A percentile compares a stretch with the other conserved stretches of the same genome.
These are phyloP conservation scores for Rhodinocichla rosea DNA, from an alignment of 2,113 vertebrate species.

Conservation along the genomic window DNA sequence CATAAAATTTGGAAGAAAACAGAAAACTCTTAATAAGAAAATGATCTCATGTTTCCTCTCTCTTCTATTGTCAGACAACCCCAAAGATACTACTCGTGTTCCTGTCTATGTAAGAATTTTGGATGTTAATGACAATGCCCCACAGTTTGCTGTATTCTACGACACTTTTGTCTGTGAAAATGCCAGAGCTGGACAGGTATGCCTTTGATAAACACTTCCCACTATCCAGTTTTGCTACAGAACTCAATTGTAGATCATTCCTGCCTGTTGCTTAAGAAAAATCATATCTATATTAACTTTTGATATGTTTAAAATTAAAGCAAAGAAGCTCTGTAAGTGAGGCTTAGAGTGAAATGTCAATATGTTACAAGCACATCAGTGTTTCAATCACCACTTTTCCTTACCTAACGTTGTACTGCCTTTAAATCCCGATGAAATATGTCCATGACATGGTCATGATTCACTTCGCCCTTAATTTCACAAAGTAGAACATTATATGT, in stretches of 20 bases:
- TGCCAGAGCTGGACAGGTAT: constrained; percentile 93
- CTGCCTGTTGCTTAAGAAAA: not conserved
- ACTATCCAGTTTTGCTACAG: not conserved
- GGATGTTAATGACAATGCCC: constrained; percentile 95
- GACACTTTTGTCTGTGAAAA: constrained; percentile 98
- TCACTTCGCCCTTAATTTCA: constrained; percentile 37
- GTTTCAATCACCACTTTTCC: not conserved
- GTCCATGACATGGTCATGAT: constrained; percentile 12
- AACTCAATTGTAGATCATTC: not conserved
- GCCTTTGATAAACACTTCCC: not conserved
- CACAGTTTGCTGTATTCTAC: constrained; percentile 94
- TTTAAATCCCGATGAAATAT: not conserved
- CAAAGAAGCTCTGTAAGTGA: not conserved
- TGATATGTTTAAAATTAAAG: not conserved
- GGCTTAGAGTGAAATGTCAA: not conserved
- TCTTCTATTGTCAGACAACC: constrained; percentile 78
- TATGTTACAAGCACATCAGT: not conserved
- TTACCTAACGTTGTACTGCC: not conserved
- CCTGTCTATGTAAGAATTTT: constrained; percentile 92
- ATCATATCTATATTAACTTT: not conserved
- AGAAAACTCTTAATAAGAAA: not conserved
- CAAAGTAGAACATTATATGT: constrained; percentile 4
- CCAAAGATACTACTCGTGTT: constrained; percentile 86
- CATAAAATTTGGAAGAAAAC: not conserved
- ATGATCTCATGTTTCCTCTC: not conserved